phyloP scores from a whole-genome alignment of 2,797 vertebrate genomes.

The Lophotriccus pileatus region DNA sequence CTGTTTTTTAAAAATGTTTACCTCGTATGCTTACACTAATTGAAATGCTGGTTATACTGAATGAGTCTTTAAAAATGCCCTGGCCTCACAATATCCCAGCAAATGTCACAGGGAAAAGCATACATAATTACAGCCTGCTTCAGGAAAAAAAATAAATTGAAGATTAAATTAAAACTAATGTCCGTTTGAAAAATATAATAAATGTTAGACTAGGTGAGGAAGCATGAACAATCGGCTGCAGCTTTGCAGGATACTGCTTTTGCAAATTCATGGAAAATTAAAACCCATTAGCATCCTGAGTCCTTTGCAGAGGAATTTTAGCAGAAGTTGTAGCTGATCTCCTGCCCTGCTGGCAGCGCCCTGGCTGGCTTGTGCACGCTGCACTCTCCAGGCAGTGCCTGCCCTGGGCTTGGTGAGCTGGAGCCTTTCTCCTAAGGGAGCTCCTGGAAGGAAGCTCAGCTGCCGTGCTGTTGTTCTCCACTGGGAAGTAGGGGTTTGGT shows the following conservation, averaged over 20 bases:
- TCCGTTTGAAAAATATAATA: conserved; percentile 57
- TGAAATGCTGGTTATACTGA: conserved; percentile 34
- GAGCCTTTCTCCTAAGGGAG: not conserved
- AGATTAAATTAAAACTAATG: conserved; percentile 56
- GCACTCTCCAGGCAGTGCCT: accelerated
- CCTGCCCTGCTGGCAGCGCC: not conserved
- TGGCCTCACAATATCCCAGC: conserved; percentile 10
- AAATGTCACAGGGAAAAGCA: conserved; percentile 47
- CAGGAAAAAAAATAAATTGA: not conserved
- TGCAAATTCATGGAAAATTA: conserved; percentile 22
- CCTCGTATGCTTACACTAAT: conserved; percentile 34
- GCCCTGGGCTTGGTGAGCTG: not conserved
- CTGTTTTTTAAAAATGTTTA: not conserved
- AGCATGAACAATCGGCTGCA: conserved; percentile 2
- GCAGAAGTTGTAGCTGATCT: not conserved
- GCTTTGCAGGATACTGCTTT: conserved; percentile 17
- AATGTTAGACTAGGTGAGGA: conserved; percentile 45
- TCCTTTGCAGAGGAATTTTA: not conserved
- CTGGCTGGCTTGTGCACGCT: accelerated
- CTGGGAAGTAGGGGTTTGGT: not conserved
- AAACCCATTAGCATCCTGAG: not conserved
- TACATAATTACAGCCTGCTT: conserved; percentile 43
- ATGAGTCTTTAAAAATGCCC: conserved; percentile 21
- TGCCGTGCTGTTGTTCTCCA: accelerated
- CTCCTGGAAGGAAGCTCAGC: accelerated